phyloP scores from a whole-genome alignment of 1,140 invertebrate genomes.

The Hestina assimilis region DNA sequence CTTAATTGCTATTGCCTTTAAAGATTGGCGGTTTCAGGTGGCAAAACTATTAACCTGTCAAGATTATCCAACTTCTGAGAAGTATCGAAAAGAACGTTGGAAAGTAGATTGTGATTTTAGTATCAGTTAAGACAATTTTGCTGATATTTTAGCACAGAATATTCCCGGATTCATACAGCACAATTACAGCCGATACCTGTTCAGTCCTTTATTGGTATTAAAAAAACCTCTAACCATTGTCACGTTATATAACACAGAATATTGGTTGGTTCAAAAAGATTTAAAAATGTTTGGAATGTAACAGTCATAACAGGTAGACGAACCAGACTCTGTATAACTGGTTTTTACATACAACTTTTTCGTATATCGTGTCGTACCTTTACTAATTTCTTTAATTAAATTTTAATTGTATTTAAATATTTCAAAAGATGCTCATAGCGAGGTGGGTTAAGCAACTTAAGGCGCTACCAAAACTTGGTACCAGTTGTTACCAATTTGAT shows the following conservation, averaged over 20 bases:
- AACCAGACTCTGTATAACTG: constrained; percentile 7
- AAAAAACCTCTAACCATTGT: constrained; percentile 5
- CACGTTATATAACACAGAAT: constrained; percentile 7
- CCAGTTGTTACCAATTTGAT: too few species aligned
- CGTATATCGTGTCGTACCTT: neutral
- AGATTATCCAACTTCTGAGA: too few species aligned
- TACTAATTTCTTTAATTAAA: constrained; percentile 12
- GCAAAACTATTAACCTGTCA: too few species aligned
- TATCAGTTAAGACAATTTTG: too few species aligned
- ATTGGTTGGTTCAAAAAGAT: constrained; percentile 6
- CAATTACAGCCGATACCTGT: neutral
- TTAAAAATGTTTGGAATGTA: constrained; percentile 24
- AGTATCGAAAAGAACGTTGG: too few species aligned
- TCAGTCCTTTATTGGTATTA: neutral
- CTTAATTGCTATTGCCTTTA: too few species aligned
- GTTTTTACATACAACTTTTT: constrained; percentile 8
- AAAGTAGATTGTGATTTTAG: too few species aligned
- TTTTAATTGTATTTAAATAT: neutral
- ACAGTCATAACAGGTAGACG: constrained; percentile 21
- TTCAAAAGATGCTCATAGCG: too few species aligned
- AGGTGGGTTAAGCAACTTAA: too few species aligned
- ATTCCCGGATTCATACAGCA: neutral
- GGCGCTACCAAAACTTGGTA: too few species aligned
- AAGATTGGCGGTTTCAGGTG: too few species aligned
- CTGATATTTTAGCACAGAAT: too few species aligned